Evolutionary conservation across 2,113 vertebrate genomes (phyloP).

Genomic region (Campylomormyrus tamandua): DNA sequence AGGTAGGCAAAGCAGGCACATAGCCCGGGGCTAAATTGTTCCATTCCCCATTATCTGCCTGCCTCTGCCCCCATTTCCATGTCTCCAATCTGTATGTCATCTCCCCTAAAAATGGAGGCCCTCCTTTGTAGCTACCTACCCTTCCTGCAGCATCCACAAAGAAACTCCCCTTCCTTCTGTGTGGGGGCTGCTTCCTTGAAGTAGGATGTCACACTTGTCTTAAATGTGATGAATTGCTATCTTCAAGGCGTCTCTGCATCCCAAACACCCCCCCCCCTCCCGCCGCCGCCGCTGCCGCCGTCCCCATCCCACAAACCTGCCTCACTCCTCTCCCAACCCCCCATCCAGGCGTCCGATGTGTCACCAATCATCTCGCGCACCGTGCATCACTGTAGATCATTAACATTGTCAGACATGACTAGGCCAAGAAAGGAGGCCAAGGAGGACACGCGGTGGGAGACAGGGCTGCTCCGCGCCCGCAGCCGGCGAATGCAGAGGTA

Average conservation of each 20-base stretch:
- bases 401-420: constrained; percentile 23
- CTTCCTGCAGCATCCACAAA: constrained; percentile 68
- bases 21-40: constrained; percentile 79
- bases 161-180: constrained; percentile 78
- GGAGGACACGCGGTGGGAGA: constrained; percentile 56
- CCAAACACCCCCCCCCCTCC: constrained; percentile 38
- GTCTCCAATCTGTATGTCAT: constrained; percentile 64
- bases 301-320: constrained; percentile 29
- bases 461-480: constrained; percentile 51
- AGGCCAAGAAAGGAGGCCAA: constrained; percentile 48
- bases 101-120: constrained; percentile 67
- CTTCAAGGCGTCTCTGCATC: constrained; percentile 96
- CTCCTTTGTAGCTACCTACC: constrained; percentile 74
- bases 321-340: constrained; percentile 23
- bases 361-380: constrained; percentile 15
- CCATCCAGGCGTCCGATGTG: constrained; percentile 30
- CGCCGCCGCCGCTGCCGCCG: constrained; percentile 37
- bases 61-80: constrained; percentile 64
- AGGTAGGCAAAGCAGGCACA: constrained; percentile 83
- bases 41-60: constrained; percentile 82
- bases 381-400: constrained; percentile 20
- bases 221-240: constrained; percentile 99
- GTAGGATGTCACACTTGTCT: constrained; percentile 99
- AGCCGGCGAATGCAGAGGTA: neutral
- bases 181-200: constrained; percentile 71